Evolutionary conservation across 2,113 vertebrate genomes (phyloP).

Genomic region (Pogona vitticeps): DNA sequence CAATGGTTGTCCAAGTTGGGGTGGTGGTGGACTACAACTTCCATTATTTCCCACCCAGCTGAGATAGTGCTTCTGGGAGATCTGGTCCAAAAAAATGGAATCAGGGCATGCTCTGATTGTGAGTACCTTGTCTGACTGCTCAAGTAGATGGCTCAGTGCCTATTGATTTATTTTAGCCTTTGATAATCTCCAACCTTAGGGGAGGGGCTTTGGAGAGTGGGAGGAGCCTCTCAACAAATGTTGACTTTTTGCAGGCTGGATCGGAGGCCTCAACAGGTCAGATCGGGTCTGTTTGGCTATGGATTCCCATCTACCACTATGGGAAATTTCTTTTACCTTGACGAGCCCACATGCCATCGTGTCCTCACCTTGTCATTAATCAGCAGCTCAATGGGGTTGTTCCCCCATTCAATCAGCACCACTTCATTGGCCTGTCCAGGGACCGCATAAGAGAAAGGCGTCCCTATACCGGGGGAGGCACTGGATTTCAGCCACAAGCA

Average conservation of each 20-base stretch:
- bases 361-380: conserved; percentile 94
- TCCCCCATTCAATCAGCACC: conserved; percentile 97
- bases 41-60: too few relatives aligned
- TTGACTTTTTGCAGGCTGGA: background rate
- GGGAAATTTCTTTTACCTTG: background rate
- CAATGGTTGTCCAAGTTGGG: too few relatives aligned
- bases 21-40: too few relatives aligned
- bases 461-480: conserved; percentile 92
- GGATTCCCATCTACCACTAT: background rate
- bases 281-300: background rate
- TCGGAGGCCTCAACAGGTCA: background rate
- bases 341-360: background rate
- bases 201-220: background rate
- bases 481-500: conserved; percentile 97
- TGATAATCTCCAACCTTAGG: too few relatives aligned
- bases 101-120: too few relatives aligned
- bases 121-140: too few relatives aligned
- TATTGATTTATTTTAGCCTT: too few relatives aligned
- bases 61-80: too few relatives aligned
- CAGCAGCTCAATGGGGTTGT: conserved; percentile 95
- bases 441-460: conserved; percentile 95
- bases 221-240: background rate
- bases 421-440: conserved; percentile 97
- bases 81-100: too few relatives aligned
- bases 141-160: too few relatives aligned